Evolutionary conservation across 2,888 invertebrate species (phyloP), one percentile per base, ranked within the genome.

Genomic region (Lymantria dispar): DNA sequence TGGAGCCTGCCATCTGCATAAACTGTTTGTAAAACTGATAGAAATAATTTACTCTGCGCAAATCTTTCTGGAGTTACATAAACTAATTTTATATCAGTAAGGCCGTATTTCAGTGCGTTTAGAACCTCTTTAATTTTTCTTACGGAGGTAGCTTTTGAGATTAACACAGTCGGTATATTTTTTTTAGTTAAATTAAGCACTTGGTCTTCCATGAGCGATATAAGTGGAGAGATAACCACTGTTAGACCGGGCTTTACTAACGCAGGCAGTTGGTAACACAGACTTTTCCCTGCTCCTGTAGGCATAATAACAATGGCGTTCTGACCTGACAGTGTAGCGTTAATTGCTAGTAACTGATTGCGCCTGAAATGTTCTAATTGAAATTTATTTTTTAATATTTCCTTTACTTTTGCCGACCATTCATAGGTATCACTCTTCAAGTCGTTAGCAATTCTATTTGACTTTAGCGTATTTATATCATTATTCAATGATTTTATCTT

Each of bases 1-100:
- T 95, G 93, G 47, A 98, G 88, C 59, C 93, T 90, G 11, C 94
- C 94, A 66, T 93, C 85, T 58, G 94, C 92, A 79, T 94, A 94
- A 74, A 95, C 94, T 78, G 97, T 97, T 77, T 98, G 97, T 57
- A 98, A 83, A 73, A 95, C 95, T 7, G 94, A 93, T 96, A 98
- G 97, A 70, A 98, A 95, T 54, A 94, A 88, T 85, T 97, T 97
- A 65, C 96, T 96, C 75, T 97, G 97, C 0, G 96, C 95, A 78
- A 97, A 90, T 73, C 96, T 95, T 81, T 98, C 98, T 10, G 98
- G 98, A 0, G 98, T 98, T 0, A 97, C 96, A 89, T 98, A 98
- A 29, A 98, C 83, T 40, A 98, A 79, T 78, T 95, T 95, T 10
- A 97, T 80, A 0, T 82, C 66, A 0, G 94, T 90, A 36, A 92